phyloP scores from a whole-genome alignment of 2,113 vertebrate genomes.

The Orthonyx spaldingii region DNA sequence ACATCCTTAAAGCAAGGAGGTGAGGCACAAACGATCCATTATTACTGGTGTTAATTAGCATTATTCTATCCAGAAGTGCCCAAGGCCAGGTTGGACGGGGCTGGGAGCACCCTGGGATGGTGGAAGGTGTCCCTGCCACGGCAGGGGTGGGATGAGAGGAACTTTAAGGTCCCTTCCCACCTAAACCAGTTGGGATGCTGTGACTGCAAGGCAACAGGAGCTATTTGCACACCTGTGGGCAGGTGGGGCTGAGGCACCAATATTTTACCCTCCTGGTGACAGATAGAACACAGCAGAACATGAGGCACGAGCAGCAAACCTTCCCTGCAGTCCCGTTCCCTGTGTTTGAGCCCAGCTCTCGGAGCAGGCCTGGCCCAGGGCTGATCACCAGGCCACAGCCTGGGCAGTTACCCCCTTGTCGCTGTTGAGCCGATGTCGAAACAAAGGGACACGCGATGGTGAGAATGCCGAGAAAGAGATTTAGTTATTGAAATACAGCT shows the following conservation, averaged over 20 bases:
- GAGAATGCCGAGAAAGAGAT: too few relatives aligned
- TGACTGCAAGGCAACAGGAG: not conserved
- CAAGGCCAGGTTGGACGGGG: not conserved
- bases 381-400: not conserved
- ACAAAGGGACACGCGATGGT: too few relatives aligned
- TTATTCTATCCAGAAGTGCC: not conserved
- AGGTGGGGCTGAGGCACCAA: not conserved
- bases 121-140: not conserved
- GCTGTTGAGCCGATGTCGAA: too few relatives aligned
- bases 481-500: too few relatives aligned
- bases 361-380: not conserved
- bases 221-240: not conserved
- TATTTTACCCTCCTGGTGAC: not conserved
- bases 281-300: not conserved
- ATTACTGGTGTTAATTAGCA: not conserved
- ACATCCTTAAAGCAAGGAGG: not conserved
- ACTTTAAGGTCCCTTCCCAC: not conserved
- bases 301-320: not conserved
- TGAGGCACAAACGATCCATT: not conserved
- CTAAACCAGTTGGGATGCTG: not conserved
- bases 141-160: not conserved
- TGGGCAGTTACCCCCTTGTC: not conserved
- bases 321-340: not conserved
- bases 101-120: not conserved
- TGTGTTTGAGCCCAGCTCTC: not conserved